Evolutionary conservation across 2,888 invertebrate genomes (phyloP), one percentile per base, ranked within the genome.

Genomic region (Tetragonisca angustula): DNA sequence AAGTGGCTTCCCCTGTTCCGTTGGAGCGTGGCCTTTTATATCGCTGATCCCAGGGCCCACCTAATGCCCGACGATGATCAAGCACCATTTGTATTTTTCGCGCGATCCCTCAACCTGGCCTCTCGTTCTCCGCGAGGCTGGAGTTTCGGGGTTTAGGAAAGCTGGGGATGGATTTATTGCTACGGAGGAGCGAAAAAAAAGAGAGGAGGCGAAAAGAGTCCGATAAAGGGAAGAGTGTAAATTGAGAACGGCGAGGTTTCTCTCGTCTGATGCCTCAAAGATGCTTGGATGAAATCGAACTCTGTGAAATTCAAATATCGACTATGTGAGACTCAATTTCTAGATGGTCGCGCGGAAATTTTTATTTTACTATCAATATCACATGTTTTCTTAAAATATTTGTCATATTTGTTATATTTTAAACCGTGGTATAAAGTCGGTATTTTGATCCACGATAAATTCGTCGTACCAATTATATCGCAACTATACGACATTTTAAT

Each of bases 1-100:
- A 87, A 87, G 85, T 81, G 82, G 62, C 70, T 71, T 76, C 64
- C 27, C 69, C 62, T 76, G 83, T 80, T 80, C 76, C n/a, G 32
- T 59, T 36, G 19, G 9, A 19, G 11, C 21, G 27, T 71, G 52
- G 59, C 54, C 67, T 43, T 76, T 72, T 80, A 77, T 69, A 78
- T 64, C 68, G 72, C 19, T 64, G 72, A 78, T 81, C 76, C 43
- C 76, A 24, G 64, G 70, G 76, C n/a, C n/a, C 36, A 49, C 61
- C 61, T 80, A 76, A 71, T 71, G 36, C 71, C 50, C 15, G 17
- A 11, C 64, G 75, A 78, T 73, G 50, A 78, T 62, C 81, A 62
- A 69, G 27, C 71, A 17, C 71, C 61, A 61, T 72, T 81, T 77
- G 67, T 77, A 72, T 72, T 81, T 77, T 49, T 43, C 65, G 65